These are phyloP conservation scores for Chionis minor DNA, from an alignment of 2,113 vertebrate species.

Conservation along the genomic window DNA sequence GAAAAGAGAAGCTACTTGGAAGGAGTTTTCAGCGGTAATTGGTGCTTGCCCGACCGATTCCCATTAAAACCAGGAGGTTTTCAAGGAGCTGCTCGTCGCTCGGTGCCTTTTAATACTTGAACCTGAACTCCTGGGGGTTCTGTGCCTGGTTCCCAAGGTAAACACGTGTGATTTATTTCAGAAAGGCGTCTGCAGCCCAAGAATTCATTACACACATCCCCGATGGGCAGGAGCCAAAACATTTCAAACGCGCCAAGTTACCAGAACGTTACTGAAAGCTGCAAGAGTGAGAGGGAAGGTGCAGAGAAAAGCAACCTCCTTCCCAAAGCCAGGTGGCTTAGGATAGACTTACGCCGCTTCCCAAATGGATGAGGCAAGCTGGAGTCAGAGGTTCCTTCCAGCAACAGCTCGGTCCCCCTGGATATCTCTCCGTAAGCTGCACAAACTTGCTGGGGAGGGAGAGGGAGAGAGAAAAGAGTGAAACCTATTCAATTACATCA, in stretches of 20 bases:
- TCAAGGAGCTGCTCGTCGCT: not conserved
- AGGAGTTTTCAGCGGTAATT: not conserved
- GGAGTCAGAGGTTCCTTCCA: slow-evolving; percentile 59
- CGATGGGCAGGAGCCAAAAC: slow-evolving; percentile 33
- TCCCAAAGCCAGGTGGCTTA: slow-evolving; percentile 62
- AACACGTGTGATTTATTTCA: slow-evolving; percentile 32
- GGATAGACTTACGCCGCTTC: not conserved
- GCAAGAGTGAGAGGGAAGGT: slow-evolving; percentile 31
- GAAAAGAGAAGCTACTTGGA: not conserved
- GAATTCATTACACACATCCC: slow-evolving; percentile 38
- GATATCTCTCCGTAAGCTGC: slow-evolving; percentile 26
- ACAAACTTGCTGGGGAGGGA: slow-evolving; percentile 37
- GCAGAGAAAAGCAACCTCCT: slow-evolving; percentile 41
- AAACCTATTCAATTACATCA: slow-evolving; percentile 56
- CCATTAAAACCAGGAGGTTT: not conserved
- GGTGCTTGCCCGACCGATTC: not conserved
- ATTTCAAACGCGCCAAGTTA: slow-evolving; percentile 27
- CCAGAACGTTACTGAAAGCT: slow-evolving; percentile 45
- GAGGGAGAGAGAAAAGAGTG: slow-evolving; percentile 16
- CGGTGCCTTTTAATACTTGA: not conserved
- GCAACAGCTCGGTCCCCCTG: slow-evolving; percentile 38
- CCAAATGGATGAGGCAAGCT: slow-evolving; percentile 47
- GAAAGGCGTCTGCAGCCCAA: slow-evolving; percentile 24
- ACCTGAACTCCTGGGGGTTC: not conserved
- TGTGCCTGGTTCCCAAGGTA: slow-evolving; percentile 41